Base-by-base conservation (phyloP, 2,888 invertebrate species). In the Eretmocerus hayati region DNA sequence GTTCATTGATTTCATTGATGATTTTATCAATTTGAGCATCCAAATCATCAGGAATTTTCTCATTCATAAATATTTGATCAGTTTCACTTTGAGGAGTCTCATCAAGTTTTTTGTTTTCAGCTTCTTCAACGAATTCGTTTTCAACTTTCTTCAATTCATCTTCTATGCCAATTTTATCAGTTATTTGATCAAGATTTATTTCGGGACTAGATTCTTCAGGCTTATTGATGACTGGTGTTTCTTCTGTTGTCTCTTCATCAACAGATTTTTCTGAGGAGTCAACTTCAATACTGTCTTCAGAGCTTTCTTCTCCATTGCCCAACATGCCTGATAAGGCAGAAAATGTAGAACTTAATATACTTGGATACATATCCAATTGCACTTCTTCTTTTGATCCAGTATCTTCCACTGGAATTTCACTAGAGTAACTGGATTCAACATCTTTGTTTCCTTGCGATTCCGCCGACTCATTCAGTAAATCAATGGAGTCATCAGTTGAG, bases 121-220 rank as follows among this genome's bases (percentile, higher is more conserved):
- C n/a, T n/a, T n/a, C n/a, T n/a, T n/a, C n/a, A n/a, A n/a, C n/a
- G n/a, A n/a, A n/a, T n/a, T n/a, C n/a, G n/a, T n/a, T n/a, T n/a
- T n/a, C n/a, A n/a, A n/a, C n/a, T n/a, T n/a, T n/a, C n/a, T n/a
- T n/a, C n/a, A 40, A 2, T 21, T 40, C 11, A 18, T 38, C 11
- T 19, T 43, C 31, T 33, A 32, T 16, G 21, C 5, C 31, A n/a
- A 20, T 8, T 15, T 39, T 23, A 20, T 52, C 21, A 43, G 23
- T 6, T 40, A 23, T 6, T 26, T 35, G 30, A 20, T 50, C 42
- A 22, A 46, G 8, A 9, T 43, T 35, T 42, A 47, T 42, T 31
- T 52, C 37, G 32, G 32, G 36, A 42, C 37, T 51, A 36, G 48
- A 32, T 33, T 51, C 41, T 46, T 54, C 42, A 42, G 44, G 11